Conservation (phyloP, 2,797 vertebrate genomes). For the Decapterus maruadsi region DNA sequence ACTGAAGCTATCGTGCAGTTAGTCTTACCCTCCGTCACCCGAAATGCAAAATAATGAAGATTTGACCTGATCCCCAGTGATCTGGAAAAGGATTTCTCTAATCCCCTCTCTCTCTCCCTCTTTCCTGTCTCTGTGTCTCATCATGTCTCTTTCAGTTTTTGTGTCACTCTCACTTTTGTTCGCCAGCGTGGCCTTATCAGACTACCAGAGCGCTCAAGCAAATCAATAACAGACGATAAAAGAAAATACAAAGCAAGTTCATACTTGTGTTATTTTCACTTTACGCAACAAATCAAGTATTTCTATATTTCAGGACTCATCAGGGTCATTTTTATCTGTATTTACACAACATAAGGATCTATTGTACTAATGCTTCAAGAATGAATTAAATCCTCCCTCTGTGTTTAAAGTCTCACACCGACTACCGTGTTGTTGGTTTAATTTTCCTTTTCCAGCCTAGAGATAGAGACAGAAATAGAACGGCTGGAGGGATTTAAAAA, state of each 20-base stretch:
- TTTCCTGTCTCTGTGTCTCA: not conserved
- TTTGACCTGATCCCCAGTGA: slow-evolving; percentile 56
- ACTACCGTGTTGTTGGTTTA: not conserved
- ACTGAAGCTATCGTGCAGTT: not conserved
- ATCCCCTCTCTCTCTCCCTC: slow-evolving; percentile 27
- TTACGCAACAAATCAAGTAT: not conserved
- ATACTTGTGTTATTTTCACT: not conserved
- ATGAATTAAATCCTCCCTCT: slow-evolving; percentile 17
- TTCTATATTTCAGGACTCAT: not conserved
- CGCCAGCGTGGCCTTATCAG: slow-evolving; percentile 2
- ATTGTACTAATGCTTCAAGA: not conserved
- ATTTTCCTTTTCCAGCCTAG: slow-evolving; percentile 4
- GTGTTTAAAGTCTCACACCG: not conserved
- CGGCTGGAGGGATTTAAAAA: slow-evolving; percentile 1
- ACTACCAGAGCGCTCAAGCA: not conserved
- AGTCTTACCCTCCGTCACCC: not conserved
- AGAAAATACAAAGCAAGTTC: not conserved
- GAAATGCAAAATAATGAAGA: slow-evolving; percentile 56
- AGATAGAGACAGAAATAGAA: slow-evolving; percentile 20
- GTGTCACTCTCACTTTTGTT: not conserved
- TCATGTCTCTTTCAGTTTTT: not conserved
- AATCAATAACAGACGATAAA: not conserved
- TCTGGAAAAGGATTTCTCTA: slow-evolving; percentile 56
- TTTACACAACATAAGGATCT: not conserved
- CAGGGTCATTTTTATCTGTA: not conserved